These are phyloP conservation scores for Ceratosolen fusciceps DNA, from an alignment of 1,140 invertebrate species.

Conservation along the genomic window DNA sequence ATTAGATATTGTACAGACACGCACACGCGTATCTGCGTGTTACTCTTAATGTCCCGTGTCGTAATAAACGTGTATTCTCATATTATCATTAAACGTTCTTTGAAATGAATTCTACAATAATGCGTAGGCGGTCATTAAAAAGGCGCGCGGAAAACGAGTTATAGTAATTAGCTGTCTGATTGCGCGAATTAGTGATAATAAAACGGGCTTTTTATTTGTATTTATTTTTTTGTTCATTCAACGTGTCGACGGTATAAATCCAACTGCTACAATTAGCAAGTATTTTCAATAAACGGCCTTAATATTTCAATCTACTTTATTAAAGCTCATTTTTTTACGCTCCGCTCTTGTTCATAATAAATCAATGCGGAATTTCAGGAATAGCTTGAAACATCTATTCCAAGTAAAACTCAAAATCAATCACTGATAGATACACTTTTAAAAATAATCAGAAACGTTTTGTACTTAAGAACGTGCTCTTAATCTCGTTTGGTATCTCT, in stretches of 20 bases:
- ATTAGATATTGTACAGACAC: no score
- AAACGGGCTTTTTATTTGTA: not conserved
- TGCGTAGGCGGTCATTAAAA: not conserved
- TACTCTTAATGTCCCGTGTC: no score
- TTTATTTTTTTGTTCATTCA: no score
- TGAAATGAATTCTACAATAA: not conserved
- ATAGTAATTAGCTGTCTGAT: not conserved
- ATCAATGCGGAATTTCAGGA: not conserved
- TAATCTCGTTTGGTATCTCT: no score
- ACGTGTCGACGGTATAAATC: not conserved
- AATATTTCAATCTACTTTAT: slow-evolving; percentile 13
- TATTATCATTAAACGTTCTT: no score
- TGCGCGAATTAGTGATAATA: slow-evolving; percentile 7
- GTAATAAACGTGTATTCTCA: no score
- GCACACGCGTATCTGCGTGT: no score
- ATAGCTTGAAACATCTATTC: not conserved
- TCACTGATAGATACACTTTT: not conserved
- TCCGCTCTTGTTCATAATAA: not conserved
- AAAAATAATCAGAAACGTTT: not conserved
- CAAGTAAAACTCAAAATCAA: not conserved
- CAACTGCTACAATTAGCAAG: not conserved
- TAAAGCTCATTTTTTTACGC: not conserved
- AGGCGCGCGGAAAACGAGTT: not conserved
- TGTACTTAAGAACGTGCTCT: no score
- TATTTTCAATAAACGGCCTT: not conserved